A percentile compares a stretch with the other conserved stretches of the same genome.
These are phyloP conservation scores for Dendronephthya gigantea DNA, from an alignment of 64 coral and sea anemone species.

Conservation along the genomic window DNA sequence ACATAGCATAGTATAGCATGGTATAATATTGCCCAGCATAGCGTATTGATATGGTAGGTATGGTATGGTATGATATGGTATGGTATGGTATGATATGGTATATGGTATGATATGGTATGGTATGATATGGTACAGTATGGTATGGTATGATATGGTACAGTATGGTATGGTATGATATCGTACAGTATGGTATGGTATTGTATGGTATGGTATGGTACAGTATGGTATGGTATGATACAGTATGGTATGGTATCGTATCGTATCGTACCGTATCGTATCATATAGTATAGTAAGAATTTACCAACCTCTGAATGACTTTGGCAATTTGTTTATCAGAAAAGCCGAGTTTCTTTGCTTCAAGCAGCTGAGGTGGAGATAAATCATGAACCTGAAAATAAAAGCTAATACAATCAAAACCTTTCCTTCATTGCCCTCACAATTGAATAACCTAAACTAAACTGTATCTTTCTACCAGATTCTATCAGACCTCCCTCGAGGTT, in stretches of 20 bases:
- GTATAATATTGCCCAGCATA: background rate
- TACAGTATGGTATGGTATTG: background rate
- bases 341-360: slow-evolving; percentile 79
- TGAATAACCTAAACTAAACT: no score
- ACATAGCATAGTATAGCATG: background rate
- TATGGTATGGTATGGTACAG: background rate
- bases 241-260: background rate
- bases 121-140: background rate
- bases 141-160: background rate
- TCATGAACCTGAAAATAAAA: background rate
- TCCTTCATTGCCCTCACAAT: no score
- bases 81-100: background rate
- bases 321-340: slow-evolving; percentile 99
- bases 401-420: no score
- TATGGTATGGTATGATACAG: background rate
- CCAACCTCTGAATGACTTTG: slow-evolving; percentile 82
- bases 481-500: no score
- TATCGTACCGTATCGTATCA: background rate
- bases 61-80: background rate
- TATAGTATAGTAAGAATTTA: background rate
- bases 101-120: background rate
- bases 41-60: background rate
- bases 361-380: slow-evolving; percentile 54
- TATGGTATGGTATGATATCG: no score
- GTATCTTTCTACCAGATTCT: no score